Evolutionary conservation across 2,797 vertebrate species (phyloP).

Genomic region (Xenentodon cancila): DNA sequence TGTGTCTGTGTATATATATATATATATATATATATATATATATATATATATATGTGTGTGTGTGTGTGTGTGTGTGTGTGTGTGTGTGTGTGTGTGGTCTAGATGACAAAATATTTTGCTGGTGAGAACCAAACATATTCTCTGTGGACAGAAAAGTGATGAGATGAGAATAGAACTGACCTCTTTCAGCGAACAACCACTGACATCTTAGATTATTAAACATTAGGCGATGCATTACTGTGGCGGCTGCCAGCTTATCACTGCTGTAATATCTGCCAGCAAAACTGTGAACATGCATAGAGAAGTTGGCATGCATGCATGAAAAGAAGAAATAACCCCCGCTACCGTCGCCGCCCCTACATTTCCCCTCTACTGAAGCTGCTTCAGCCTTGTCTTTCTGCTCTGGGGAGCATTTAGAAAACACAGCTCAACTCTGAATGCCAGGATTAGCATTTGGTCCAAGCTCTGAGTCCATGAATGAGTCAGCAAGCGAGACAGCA

Average conservation of each 20-base stretch:
- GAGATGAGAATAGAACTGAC: no score
- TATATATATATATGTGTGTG: no score
- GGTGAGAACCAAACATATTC: no score
- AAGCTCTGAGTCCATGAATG: constrained; percentile 59
- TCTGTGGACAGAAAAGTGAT: no score
- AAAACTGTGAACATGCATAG: constrained; percentile 8
- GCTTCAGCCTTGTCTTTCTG: constrained; percentile 32
- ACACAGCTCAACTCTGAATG: constrained; percentile 68
- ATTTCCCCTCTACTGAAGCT: constrained; percentile 33
- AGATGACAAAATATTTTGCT: no score
- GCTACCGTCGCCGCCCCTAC: neutral
- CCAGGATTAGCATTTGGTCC: constrained; percentile 77
- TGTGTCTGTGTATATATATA: no score
- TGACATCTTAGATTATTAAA: neutral
- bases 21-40: no score
- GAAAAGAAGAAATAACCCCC: constrained; percentile 4
- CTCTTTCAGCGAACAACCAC: neutral
- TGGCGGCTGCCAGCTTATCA: neutral
- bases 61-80: no score
- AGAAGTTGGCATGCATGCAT: constrained; percentile 6
- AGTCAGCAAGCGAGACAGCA: constrained; percentile 61
- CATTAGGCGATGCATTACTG: neutral
- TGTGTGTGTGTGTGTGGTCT: no score
- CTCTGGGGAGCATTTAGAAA: constrained; percentile 41
- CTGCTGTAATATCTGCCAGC: constrained; percentile 20